phyloP scores from a whole-genome alignment of 2,113 vertebrate genomes.

The Hystrix cristata region DNA sequence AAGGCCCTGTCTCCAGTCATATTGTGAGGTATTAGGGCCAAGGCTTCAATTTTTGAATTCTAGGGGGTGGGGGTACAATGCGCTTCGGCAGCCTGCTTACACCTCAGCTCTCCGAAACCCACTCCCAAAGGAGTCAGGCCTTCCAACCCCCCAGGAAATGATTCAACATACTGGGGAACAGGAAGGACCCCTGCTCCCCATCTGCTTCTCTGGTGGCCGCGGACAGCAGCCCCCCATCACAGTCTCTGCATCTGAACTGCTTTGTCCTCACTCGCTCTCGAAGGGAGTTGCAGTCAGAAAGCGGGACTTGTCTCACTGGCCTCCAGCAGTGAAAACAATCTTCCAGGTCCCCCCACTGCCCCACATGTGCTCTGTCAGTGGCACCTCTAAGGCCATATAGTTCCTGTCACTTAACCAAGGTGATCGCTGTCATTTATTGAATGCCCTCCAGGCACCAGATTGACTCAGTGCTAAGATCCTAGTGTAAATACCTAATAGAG shows the following conservation, averaged over 20 bases:
- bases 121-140: no score
- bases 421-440: background rate
- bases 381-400: accelerated
- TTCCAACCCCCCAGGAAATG: background rate
- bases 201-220: background rate
- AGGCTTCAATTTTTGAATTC: background rate
- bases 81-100: background rate
- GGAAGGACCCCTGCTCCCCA: no score
- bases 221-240: no score
- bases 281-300: background rate
- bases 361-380: background rate
- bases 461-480: background rate
- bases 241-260: background rate
- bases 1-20: background rate
- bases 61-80: background rate
- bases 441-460: background rate
- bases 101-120: background rate
- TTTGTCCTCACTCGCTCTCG: background rate
- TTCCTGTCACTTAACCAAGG: background rate
- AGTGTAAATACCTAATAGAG: background rate
- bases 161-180: accelerated
- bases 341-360: no score
- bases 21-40: background rate
- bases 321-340: background rate
- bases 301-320: background rate